Conservation (phyloP, 2,888 invertebrate genomes). For the Ennomos fuscantarius region DNA sequence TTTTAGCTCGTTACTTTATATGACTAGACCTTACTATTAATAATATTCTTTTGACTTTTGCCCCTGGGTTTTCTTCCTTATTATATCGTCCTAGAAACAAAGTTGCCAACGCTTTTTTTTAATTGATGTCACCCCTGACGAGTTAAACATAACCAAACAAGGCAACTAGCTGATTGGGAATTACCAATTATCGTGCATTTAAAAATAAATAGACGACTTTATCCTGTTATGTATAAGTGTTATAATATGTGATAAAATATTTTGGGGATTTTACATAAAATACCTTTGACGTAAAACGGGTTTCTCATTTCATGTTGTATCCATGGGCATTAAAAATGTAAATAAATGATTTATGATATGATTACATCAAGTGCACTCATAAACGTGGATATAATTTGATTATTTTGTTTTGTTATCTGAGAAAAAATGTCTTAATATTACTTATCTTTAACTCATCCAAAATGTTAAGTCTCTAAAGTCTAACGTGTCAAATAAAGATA, state of each 20-base stretch:
- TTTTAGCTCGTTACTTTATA: too few species aligned
- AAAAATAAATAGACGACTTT: too few species aligned
- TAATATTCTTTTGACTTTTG: too few species aligned
- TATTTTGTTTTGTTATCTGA: slow-evolving; percentile 20
- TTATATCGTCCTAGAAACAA: too few species aligned
- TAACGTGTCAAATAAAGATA: background rate
- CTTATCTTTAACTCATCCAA: slow-evolving; percentile 19
- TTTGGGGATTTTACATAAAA: background rate
- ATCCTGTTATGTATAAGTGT: too few species aligned
- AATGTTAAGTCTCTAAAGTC: slow-evolving; percentile 2
- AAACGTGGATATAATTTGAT: slow-evolving; percentile 11
- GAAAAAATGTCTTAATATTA: slow-evolving; percentile 13
- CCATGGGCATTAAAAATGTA: slow-evolving; percentile 17
- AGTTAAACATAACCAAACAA: too few species aligned
- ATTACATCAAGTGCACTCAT: slow-evolving; percentile 10
- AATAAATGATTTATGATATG: slow-evolving; percentile 16
- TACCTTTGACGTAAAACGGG: slow-evolving; percentile 4
- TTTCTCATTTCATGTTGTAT: slow-evolving; percentile 1
- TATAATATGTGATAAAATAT: background rate
- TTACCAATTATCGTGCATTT: too few species aligned
- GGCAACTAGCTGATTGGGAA: too few species aligned
- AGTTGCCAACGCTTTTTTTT: too few species aligned
- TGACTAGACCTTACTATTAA: background rate
- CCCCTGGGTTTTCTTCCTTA: too few species aligned
- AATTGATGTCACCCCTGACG: too few species aligned